Evolutionary conservation across 2,888 invertebrate genomes (phyloP).

Genomic region (Polymixis lichenea): DNA sequence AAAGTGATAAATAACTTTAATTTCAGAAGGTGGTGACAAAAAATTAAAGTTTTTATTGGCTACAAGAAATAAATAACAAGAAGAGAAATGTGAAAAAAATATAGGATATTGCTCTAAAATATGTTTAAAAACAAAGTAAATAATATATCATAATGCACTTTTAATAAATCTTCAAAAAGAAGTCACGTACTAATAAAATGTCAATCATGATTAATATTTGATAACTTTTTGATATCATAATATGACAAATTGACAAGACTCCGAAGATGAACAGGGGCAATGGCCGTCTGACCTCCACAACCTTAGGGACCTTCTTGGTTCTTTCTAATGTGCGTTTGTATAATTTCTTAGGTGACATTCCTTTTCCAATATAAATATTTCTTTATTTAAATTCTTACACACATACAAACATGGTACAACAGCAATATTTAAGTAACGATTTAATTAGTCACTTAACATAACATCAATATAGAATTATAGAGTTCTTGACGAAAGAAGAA

Average conservation of each 20-base stretch:
- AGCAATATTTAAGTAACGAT: too few species aligned
- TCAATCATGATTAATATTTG: conserved; percentile 18
- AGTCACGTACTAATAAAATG: conserved; percentile 13
- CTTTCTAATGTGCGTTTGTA: neutral
- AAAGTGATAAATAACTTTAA: too few species aligned
- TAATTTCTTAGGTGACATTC: neutral
- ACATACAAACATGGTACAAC: too few species aligned
- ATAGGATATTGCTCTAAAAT: neutral
- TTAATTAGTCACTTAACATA: too few species aligned
- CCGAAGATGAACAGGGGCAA: neutral
- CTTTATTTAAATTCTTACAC: too few species aligned
- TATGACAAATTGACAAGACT: neutral
- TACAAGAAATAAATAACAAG: neutral
- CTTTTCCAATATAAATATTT: too few species aligned
- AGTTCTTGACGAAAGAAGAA: too few species aligned
- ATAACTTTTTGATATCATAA: neutral
- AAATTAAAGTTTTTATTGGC: too few species aligned
- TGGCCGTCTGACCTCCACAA: neutral
- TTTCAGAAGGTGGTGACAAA: too few species aligned
- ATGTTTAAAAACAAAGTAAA: neutral
- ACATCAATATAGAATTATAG: too few species aligned
- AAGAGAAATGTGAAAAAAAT: neutral
- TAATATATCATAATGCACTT: neutral
- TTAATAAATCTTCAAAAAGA: neutral
- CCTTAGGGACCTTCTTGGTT: neutral